Evolutionary conservation across 2,888 invertebrate species (phyloP).

Genomic region (Rhabditophanes sp.): DNA sequence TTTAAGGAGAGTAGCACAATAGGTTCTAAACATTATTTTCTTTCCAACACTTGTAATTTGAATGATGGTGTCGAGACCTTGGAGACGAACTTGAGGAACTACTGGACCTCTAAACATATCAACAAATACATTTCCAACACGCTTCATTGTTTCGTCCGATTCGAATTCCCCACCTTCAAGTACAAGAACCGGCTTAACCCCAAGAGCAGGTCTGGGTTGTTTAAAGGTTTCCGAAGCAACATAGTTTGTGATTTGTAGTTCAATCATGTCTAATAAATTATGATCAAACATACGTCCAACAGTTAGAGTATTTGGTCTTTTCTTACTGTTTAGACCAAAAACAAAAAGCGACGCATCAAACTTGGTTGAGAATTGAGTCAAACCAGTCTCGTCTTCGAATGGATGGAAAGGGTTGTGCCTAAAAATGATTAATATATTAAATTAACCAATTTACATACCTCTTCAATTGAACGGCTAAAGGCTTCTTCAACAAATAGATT

Average conservation of each 20-base stretch:
- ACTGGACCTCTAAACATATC: conserved; percentile 80
- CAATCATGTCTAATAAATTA: conserved; percentile 82
- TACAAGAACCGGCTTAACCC: conserved; percentile 73
- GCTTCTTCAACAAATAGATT: conserved; percentile 34
- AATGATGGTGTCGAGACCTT: conserved; percentile 80
- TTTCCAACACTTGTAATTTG: conserved; percentile 66
- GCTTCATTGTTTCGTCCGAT: conserved; percentile 58
- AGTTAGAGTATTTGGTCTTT: conserved; percentile 47
- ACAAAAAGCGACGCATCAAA: conserved; percentile 75
- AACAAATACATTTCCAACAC: conserved; percentile 67
- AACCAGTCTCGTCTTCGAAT: conserved; percentile 70
- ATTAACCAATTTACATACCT: conserved; percentile 13
- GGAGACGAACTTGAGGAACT: conserved; percentile 64
- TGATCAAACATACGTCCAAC: conserved; percentile 66
- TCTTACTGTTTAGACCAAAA: conserved; percentile 79
- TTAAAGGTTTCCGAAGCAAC: conserved; percentile 49
- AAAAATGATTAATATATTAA: conserved; percentile 10
- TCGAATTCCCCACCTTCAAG: conserved; percentile 85
- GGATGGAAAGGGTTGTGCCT: conserved; percentile 59
- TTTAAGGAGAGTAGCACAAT: conserved; percentile 8
- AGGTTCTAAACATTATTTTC: conserved; percentile 7
- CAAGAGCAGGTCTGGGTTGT: conserved; percentile 59
- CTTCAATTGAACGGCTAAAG: conserved; percentile 27
- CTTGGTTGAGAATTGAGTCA: conserved; percentile 60
- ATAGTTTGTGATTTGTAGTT: conserved; percentile 72